Percentiles rank a stretch among this genome's conserved stretches.
Conservation (phyloP, 2,113 vertebrate genomes). For the Terrapene triunguis region DNA sequence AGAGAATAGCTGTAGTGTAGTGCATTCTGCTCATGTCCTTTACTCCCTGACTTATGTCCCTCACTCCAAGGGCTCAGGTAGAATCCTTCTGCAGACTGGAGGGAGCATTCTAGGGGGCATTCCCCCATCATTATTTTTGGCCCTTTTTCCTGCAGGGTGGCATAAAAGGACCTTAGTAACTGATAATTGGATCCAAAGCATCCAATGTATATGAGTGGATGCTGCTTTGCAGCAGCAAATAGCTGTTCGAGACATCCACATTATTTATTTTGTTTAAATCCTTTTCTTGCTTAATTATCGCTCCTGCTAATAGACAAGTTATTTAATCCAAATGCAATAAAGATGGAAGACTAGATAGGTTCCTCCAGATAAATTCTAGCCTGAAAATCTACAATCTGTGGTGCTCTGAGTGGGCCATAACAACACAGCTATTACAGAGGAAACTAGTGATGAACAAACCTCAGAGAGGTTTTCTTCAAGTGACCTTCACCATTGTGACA, state of each 20-base stretch:
- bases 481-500: not conserved
- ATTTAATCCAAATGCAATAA: not conserved
- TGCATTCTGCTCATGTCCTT: not conserved
- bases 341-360: not conserved
- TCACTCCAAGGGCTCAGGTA: not conserved
- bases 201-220: accelerated
- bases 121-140: not conserved
- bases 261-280: not conserved
- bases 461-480: not conserved
- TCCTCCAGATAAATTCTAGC: not conserved
- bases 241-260: not conserved
- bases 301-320: not conserved
- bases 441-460: not conserved
- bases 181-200: not conserved
- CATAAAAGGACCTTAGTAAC: not conserved
- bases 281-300: not conserved
- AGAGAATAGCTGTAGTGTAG: not conserved
- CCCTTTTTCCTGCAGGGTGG: not conserved
- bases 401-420: not conserved
- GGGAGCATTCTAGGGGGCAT: not conserved
- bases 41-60: not conserved
- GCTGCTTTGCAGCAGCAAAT: not conserved
- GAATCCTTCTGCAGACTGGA: not conserved
- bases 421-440: not conserved
- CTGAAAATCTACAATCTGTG: not conserved